Conservation (phyloP, 2,888 invertebrate species). For the Ophioninae sp. region DNA sequence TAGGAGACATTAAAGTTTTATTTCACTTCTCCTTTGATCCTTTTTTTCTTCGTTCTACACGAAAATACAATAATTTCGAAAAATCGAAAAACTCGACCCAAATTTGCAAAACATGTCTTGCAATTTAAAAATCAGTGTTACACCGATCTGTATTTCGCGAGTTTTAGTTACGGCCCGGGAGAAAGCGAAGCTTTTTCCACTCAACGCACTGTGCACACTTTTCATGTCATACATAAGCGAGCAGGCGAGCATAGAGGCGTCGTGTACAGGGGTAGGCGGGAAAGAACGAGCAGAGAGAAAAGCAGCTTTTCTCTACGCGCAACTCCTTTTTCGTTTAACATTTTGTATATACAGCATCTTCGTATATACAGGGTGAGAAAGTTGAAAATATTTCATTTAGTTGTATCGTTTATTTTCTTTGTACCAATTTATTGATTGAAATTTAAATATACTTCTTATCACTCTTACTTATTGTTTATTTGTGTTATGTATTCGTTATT, state of each 20-base stretch:
- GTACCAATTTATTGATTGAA: too few relatives aligned
- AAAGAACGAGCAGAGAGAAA: constrained; percentile 49
- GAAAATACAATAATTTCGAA: not conserved
- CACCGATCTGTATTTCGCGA: too few relatives aligned
- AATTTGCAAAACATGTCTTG: not conserved
- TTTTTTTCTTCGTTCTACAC: not conserved
- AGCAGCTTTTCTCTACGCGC: constrained; percentile 42
- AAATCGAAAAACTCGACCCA: not conserved
- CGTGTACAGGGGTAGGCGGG: not conserved
- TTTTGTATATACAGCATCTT: not conserved
- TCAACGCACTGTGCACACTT: constrained; percentile 7
- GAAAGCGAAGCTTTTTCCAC: constrained; percentile 15
- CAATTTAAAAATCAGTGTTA: too few relatives aligned
- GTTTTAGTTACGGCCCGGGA: not conserved
- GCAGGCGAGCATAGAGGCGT: constrained; percentile 13
- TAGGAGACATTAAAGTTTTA: not conserved
- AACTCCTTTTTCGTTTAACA: constrained; percentile 23
- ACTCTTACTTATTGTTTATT: too few relatives aligned
- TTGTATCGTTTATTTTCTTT: too few relatives aligned
- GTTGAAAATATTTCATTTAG: too few relatives aligned
- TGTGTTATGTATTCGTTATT: too few relatives aligned
- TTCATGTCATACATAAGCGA: constrained; percentile 23
- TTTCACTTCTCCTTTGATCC: not conserved
- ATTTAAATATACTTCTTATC: too few relatives aligned
- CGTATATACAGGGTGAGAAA: not conserved